A percentile compares a stretch with the other conserved stretches of the same genome.
phyloP scores from a whole-genome alignment of 2,113 vertebrate species.

The Leptobrachium leishanense region DNA sequence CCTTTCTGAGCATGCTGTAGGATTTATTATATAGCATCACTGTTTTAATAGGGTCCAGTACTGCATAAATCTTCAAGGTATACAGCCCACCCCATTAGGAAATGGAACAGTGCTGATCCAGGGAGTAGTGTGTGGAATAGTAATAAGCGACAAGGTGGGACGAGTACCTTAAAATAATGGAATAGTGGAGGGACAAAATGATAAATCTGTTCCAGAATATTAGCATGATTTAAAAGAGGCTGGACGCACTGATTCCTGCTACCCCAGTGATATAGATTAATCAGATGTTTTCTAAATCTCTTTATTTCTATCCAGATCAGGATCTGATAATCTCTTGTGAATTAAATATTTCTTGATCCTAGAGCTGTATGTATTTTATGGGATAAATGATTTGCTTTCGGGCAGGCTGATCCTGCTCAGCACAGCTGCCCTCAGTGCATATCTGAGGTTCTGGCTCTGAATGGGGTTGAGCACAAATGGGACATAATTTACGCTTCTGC shows the following conservation, averaged over 20 bases:
- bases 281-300: background rate
- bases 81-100: too few species aligned
- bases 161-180: too few species aligned
- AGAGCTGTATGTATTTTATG: slow-evolving; percentile 12
- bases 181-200: too few species aligned
- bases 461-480: background rate
- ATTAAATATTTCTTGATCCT: slow-evolving; percentile 12
- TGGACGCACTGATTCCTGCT: background rate
- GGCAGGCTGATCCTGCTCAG: background rate
- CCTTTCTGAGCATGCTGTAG: too few species aligned
- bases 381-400: slow-evolving; percentile 8
- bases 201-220: background rate
- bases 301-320: slow-evolving; percentile 10
- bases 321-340: slow-evolving; percentile 4
- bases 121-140: too few species aligned
- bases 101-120: too few species aligned
- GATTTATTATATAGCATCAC: too few species aligned
- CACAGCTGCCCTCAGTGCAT: background rate
- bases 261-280: background rate
- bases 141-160: too few species aligned
- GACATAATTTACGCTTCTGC: background rate
- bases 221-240: background rate
- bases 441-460: background rate
- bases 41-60: too few species aligned
- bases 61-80: too few species aligned